Evolutionary conservation across 2,797 vertebrate species (phyloP).

Genomic region (Hydrolagus colliei): DNA sequence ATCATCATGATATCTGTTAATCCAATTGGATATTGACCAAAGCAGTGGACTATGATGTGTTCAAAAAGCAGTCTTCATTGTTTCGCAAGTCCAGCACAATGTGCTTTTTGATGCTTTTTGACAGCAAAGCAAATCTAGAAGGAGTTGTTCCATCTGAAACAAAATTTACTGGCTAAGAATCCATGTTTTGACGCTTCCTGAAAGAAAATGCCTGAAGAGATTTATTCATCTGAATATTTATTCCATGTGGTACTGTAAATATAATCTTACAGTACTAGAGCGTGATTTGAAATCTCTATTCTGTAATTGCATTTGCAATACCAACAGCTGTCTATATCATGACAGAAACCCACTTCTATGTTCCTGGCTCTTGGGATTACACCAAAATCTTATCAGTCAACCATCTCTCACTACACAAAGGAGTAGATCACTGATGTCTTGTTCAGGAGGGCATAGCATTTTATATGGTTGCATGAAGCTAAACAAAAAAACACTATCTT

Average conservation of each 20-base stretch:
- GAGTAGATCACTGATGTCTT: too few species aligned
- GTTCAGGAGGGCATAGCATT: too few species aligned
- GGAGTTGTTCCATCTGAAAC: not conserved
- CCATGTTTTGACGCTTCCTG: not conserved
- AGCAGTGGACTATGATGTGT: not conserved
- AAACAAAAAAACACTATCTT: too few species aligned
- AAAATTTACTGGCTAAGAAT: not conserved
- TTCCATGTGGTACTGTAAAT: not conserved
- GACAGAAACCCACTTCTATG: too few species aligned
- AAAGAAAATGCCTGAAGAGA: not conserved
- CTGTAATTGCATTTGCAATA: not conserved
- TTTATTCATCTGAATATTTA: not conserved
- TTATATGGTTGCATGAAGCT: too few species aligned
- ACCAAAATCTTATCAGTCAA: too few species aligned
- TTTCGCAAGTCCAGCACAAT: not conserved
- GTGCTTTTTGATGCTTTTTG: too few species aligned
- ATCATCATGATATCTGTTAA: too few species aligned
- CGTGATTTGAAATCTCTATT: not conserved
- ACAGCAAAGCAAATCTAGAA: too few species aligned
- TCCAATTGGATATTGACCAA: too few species aligned
- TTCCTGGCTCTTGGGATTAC: too few species aligned
- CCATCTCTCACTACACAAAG: too few species aligned
- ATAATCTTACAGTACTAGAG: not conserved
- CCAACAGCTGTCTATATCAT: not conserved
- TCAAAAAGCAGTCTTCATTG: not conserved